Conservation (phyloP, 2,888 invertebrate genomes). For the Eucera pruinosa region DNA sequence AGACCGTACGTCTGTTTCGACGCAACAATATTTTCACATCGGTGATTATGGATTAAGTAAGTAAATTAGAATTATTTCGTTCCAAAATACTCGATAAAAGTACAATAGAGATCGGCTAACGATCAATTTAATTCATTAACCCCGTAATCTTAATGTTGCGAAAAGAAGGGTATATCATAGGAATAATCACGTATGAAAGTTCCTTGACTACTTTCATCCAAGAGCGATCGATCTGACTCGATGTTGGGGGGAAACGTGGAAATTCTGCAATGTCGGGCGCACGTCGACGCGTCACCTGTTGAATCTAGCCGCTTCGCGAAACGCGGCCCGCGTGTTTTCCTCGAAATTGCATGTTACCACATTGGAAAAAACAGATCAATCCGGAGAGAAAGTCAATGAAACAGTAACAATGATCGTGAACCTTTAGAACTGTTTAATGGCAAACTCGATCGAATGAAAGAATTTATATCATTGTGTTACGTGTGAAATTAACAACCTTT, state of each 20-base stretch:
- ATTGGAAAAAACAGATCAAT: slow-evolving; percentile 18
- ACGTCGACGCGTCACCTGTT: slow-evolving; percentile 67
- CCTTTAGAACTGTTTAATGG: not conserved
- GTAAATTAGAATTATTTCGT: no score
- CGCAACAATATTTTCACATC: no score
- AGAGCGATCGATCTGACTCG: not conserved
- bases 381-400: not conserved
- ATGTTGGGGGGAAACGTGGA: not conserved
- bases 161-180: no score
- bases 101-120: no score
- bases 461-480: no score
- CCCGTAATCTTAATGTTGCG: no score
- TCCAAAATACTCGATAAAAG: no score
- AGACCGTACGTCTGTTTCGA: no score
- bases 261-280: slow-evolving; percentile 30
- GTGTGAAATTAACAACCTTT: no score
- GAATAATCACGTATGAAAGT: not conserved
- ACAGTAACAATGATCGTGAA: not conserved
- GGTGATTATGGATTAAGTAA: no score
- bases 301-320: slow-evolving; percentile 59
- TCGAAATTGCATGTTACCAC: slow-evolving; percentile 54
- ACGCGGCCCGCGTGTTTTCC: slow-evolving; percentile 46
- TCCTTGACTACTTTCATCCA: not conserved
- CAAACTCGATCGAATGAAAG: no score
- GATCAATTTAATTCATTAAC: no score